Percentiles rank a stretch among this genome's conserved stretches.
These are phyloP conservation scores for Sitta carolinensis DNA, from an alignment of 2,797 vertebrate species.

Conservation along the genomic window DNA sequence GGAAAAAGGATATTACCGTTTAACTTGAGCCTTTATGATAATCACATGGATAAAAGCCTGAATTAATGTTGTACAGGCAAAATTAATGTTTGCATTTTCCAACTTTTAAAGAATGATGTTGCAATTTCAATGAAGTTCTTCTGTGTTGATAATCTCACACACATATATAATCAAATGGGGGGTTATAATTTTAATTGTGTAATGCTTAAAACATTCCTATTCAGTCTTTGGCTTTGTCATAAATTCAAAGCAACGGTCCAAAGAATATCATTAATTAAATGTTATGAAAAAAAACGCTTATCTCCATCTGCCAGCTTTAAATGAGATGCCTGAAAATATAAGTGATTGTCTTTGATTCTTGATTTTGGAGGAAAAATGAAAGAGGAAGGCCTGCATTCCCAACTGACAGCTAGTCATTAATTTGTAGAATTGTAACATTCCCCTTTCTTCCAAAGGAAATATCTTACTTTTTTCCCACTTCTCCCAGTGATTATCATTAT, in stretches of 20 bases:
- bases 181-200: neutral
- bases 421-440: neutral
- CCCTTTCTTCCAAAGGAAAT: neutral
- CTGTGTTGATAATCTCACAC: neutral
- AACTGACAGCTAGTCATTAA: neutral
- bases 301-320: neutral
- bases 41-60: neutral
- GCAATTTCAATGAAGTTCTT: neutral
- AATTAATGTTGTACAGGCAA: neutral
- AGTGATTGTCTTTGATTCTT: neutral
- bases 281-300: neutral
- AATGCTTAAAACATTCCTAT: neutral
- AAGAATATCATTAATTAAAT: neutral
- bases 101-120: neutral
- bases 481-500: neutral
- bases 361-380: neutral
- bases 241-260: neutral
- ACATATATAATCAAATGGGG: neutral
- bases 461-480: neutral
- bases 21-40: neutral
- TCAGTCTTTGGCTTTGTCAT: neutral
- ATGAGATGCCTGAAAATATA: neutral
- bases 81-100: neutral
- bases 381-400: neutral
- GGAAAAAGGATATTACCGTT: constrained; percentile 44